A percentile compares a stretch with the other conserved stretches of the same genome.
These are phyloP conservation scores for Zosterops hypoxanthus DNA, from an alignment of 2,113 vertebrate genomes.

Conservation along the genomic window DNA sequence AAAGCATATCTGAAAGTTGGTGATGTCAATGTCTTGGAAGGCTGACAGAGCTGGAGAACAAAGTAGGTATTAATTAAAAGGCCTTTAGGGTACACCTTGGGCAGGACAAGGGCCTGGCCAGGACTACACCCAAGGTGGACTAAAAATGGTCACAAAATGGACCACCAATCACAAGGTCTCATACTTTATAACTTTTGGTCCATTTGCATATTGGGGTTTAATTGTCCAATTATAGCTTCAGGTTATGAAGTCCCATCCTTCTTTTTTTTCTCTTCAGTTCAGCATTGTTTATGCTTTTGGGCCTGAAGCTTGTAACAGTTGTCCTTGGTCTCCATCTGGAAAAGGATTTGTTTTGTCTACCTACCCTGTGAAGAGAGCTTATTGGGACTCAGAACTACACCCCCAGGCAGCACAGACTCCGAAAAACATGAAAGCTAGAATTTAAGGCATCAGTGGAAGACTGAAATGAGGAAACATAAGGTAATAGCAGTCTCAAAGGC, in stretches of 20 bases:
- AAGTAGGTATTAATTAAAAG: background rate
- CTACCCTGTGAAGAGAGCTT: background rate
- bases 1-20: background rate
- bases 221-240: background rate
- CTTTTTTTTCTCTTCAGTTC: background rate
- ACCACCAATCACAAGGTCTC: background rate
- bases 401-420: background rate
- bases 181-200: background rate
- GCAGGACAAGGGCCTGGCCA: background rate
- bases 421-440: background rate
- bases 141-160: background rate
- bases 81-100: background rate
- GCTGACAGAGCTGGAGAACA: background rate
- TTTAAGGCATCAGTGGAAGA: background rate
- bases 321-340: background rate
- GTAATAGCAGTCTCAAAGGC: background rate
- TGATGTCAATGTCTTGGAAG: background rate
- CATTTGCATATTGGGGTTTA: background rate
- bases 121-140: background rate
- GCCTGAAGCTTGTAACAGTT: background rate
- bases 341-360: background rate
- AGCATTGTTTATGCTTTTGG: background rate
- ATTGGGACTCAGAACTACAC: background rate
- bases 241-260: background rate
- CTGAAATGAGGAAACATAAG: background rate